phyloP scores from a whole-genome alignment of 2,797 vertebrate genomes.

The Florisuga fusca region DNA sequence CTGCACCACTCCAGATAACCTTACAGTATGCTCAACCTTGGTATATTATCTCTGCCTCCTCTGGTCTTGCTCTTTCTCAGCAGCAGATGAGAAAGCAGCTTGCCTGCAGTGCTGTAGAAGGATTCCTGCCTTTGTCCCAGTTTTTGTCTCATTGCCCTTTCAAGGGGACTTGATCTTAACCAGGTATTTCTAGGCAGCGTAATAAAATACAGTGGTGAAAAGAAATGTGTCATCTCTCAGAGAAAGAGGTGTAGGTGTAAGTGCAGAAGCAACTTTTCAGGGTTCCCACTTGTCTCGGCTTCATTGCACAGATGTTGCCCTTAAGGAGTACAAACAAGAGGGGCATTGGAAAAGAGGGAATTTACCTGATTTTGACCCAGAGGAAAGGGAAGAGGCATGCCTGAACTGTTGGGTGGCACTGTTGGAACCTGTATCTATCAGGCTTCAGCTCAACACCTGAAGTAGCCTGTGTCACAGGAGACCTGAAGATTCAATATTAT shows the following conservation, averaged over 20 bases:
- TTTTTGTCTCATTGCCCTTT: not conserved
- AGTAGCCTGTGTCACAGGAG: not conserved
- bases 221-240: not conserved
- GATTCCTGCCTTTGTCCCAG: not conserved
- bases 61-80: not conserved
- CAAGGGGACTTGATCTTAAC: not conserved
- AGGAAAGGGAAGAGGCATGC: not conserved
- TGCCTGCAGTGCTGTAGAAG: not conserved
- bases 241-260: rapidly evolving
- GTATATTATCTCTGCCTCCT: not conserved
- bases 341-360: not conserved
- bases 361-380: not conserved
- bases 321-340: not conserved
- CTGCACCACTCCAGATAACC: not conserved
- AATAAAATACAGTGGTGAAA: not conserved
- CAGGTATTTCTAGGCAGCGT: not conserved
- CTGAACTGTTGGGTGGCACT: not conserved
- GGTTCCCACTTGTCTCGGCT: not conserved
- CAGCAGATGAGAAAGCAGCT: rapidly evolving
- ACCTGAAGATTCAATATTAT: not conserved
- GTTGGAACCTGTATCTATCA: not conserved
- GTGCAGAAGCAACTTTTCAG: not conserved
- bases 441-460: not conserved
- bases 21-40: not conserved
- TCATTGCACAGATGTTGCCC: not conserved